phyloP scores from a whole-genome alignment of 35 echinoderm and acorn worm species.

The Apostichopus japonicus region DNA sequence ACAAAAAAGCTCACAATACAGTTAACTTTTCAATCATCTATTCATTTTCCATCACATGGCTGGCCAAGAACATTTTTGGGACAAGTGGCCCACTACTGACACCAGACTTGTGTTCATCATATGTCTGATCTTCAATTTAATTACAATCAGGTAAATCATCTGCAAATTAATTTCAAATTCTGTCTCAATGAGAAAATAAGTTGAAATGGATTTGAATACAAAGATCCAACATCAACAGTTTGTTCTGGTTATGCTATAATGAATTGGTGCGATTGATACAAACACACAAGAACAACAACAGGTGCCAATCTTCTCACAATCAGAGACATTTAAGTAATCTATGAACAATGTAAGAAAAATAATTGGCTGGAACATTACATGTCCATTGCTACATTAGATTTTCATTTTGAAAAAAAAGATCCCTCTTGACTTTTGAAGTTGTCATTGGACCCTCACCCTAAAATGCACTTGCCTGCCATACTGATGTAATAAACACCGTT shows the following conservation, averaged over 20 bases:
- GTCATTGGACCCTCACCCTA: neutral
- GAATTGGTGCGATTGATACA: neutral
- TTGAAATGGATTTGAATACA: neutral
- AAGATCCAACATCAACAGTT: neutral
- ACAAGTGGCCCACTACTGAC: constrained; percentile 20
- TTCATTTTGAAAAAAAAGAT: constrained; percentile 14
- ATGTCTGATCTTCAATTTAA: neutral
- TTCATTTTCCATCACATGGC: constrained; percentile 55
- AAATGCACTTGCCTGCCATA: constrained; percentile 23
- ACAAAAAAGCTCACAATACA: too few species aligned
- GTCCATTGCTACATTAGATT: neutral
- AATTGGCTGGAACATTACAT: constrained; percentile 34
- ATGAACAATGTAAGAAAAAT: constrained; percentile 21
- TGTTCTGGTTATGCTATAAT: neutral
- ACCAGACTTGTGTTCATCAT: neutral
- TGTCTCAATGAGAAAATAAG: neutral
- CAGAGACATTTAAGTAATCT: neutral
- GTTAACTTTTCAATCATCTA: constrained; percentile 27
- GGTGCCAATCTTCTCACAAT: neutral
- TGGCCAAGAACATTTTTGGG: constrained; percentile 43
- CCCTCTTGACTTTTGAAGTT: neutral
- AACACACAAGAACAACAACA: neutral
- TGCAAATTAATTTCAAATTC: constrained; percentile 4
- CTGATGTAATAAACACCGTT: constrained; percentile 23
- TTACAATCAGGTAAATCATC: neutral